These are phyloP conservation scores for Heteromyza rotundicornis DNA, from an alignment of 2,888 invertebrate species.

Conservation along the genomic window DNA sequence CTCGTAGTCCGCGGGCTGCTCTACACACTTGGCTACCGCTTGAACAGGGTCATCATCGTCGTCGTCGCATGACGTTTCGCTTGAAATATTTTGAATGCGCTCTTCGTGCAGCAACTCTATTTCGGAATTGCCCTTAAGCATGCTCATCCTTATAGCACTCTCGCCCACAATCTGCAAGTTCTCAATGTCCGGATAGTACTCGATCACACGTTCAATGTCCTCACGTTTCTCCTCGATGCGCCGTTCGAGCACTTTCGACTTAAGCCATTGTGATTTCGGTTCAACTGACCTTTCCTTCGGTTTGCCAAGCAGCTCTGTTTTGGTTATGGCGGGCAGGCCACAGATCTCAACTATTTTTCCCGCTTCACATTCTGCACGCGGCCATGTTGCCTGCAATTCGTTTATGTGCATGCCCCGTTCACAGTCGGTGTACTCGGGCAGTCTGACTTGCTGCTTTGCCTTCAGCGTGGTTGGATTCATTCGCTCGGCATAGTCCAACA, in stretches of 20 bases:
- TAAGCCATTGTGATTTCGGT: constrained; percentile 37
- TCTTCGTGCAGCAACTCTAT: constrained; percentile 26
- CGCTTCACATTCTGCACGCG: constrained; percentile 35
- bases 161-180: constrained; percentile 44
- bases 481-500: constrained; percentile 46
- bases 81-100: constrained; percentile 35
- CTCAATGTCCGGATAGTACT: constrained; percentile 44
- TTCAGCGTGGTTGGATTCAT: constrained; percentile 37
- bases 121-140: constrained; percentile 20
- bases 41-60: not conserved
- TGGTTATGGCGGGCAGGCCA: constrained; percentile 38
- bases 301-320: constrained; percentile 44
- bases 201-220: constrained; percentile 43
- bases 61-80: constrained; percentile 22
- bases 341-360: constrained; percentile 37
- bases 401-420: constrained; percentile 23
- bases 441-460: not conserved
- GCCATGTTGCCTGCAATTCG: constrained; percentile 43
- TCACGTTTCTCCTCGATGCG: constrained; percentile 28
- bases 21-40: not conserved
- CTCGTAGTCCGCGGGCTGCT: constrained; percentile 31
- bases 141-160: not conserved
- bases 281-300: not conserved
- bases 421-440: constrained; percentile 28
- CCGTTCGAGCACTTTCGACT: constrained; percentile 39